Conservation (phyloP, 2,113 vertebrate species). For the Sigmodon hispidus region DNA sequence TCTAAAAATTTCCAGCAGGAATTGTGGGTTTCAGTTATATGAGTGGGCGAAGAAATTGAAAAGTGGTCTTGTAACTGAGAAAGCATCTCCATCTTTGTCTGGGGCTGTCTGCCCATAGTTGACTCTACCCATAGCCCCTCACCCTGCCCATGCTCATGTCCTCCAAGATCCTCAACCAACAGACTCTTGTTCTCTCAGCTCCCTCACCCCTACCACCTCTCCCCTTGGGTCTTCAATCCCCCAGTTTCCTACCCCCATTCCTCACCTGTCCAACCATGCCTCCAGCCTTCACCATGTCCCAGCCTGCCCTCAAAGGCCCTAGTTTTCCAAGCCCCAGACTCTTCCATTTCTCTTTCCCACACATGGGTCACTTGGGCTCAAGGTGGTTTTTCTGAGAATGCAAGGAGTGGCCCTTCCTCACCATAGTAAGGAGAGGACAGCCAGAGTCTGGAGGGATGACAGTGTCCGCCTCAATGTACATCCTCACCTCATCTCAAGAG, state of each 20-base stretch:
- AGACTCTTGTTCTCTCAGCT: background rate
- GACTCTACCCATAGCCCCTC: background rate
- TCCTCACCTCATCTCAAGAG: background rate
- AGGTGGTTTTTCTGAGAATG: conserved; percentile 4
- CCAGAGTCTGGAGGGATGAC: background rate
- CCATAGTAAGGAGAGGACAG: background rate
- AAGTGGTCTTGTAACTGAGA: background rate
- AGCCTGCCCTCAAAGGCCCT: background rate
- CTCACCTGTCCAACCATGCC: background rate
- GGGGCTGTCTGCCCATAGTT: background rate
- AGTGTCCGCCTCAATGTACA: accelerated
- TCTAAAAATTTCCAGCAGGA: background rate
- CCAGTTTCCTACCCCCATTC: background rate
- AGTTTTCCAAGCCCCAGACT: background rate
- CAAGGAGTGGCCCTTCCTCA: background rate
- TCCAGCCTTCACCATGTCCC: background rate
- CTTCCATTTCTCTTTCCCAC: conserved; percentile 43
- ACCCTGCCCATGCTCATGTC: background rate
- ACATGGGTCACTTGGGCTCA: background rate
- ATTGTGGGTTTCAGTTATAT: background rate
- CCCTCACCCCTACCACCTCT: too few species aligned
- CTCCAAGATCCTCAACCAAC: background rate
- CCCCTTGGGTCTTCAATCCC: background rate
- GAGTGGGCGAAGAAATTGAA: background rate
- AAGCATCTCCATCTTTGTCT: background rate